These are phyloP conservation scores for Triplophysa yarkandensis DNA, from an alignment of 2,797 vertebrate species.

Conservation along the genomic window DNA sequence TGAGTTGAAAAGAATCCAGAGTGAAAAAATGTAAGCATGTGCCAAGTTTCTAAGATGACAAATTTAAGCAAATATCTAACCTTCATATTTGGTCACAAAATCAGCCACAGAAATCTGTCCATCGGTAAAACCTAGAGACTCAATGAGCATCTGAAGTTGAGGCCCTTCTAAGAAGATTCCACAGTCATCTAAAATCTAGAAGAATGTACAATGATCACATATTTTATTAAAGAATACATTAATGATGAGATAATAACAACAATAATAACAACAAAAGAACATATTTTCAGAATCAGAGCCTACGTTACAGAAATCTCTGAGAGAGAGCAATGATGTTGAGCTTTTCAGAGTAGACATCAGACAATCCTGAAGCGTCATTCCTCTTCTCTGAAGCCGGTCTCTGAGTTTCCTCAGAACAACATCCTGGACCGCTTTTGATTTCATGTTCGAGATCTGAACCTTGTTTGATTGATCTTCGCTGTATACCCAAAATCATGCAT, in stretches of 20 bases:
- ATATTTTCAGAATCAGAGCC: neutral
- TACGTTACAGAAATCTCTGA: slow-evolving; percentile 52
- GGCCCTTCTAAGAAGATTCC: slow-evolving; percentile 42
- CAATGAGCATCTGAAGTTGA: slow-evolving; percentile 48
- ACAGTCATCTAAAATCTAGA: slow-evolving; percentile 54
- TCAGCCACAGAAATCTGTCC: slow-evolving; percentile 48
- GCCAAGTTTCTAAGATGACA: slow-evolving; percentile 1
- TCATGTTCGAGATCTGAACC: slow-evolving; percentile 4
- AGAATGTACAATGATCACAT: neutral
- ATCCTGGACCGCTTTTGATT: slow-evolving; percentile 26
- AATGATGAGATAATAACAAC: too few relatives aligned
- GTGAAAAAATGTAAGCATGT: neutral
- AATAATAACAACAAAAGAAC: too few relatives aligned
- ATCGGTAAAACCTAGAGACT: slow-evolving; percentile 49
- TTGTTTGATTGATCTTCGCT: slow-evolving; percentile 24
- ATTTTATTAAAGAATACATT: too few relatives aligned
- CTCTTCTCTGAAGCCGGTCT: slow-evolving; percentile 42
- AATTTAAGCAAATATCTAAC: slow-evolving; percentile 30
- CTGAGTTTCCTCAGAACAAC: slow-evolving; percentile 50
- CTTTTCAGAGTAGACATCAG: slow-evolving; percentile 32
- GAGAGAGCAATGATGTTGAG: slow-evolving; percentile 8
- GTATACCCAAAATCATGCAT: slow-evolving; percentile 1
- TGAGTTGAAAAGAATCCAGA: slow-evolving; percentile 5
- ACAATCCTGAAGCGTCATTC: slow-evolving; percentile 48
- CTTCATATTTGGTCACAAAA: slow-evolving; percentile 51